Evolutionary conservation across 2,113 vertebrate species (phyloP).

Genomic region (Lynx canadensis): DNA sequence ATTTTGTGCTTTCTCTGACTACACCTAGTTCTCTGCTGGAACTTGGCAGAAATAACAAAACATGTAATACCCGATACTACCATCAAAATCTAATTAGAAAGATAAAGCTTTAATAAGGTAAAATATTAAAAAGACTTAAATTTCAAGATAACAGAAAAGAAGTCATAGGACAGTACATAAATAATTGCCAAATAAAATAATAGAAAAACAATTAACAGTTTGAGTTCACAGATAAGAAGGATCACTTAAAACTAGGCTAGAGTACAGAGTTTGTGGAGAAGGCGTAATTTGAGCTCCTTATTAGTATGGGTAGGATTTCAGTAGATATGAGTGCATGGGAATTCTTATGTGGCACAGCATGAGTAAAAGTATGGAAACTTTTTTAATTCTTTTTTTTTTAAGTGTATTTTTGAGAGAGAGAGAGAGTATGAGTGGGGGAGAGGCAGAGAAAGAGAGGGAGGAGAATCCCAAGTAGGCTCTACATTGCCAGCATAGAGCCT

Average conservation of each 20-base stretch:
- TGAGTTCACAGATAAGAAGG: not conserved
- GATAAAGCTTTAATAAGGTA: conserved; percentile 9
- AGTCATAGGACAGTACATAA: not conserved
- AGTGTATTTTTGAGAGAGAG: too few relatives aligned
- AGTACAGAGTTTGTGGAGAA: not conserved
- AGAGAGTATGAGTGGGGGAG: too few relatives aligned
- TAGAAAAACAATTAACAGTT: not conserved
- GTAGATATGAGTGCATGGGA: not conserved
- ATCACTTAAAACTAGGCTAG: not conserved
- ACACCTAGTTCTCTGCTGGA: conserved; percentile 2
- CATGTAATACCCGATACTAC: not conserved
- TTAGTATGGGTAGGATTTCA: not conserved
- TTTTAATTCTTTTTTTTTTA: not conserved
- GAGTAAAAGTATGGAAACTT: not conserved
- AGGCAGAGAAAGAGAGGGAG: too few relatives aligned
- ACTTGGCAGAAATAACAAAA: conserved; percentile 33
- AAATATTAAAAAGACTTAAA: not conserved
- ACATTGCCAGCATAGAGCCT: too few relatives aligned
- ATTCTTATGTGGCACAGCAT: not conserved
- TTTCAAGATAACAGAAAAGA: not conserved
- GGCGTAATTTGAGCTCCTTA: not conserved
- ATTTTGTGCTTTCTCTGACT: conserved; percentile 30
- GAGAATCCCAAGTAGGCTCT: too few relatives aligned
- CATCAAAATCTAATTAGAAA: conserved; percentile 38
- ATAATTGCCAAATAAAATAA: not conserved